Base-by-base conservation (phyloP, 2,888 invertebrate genomes). In the Epiblema foenella region DNA sequence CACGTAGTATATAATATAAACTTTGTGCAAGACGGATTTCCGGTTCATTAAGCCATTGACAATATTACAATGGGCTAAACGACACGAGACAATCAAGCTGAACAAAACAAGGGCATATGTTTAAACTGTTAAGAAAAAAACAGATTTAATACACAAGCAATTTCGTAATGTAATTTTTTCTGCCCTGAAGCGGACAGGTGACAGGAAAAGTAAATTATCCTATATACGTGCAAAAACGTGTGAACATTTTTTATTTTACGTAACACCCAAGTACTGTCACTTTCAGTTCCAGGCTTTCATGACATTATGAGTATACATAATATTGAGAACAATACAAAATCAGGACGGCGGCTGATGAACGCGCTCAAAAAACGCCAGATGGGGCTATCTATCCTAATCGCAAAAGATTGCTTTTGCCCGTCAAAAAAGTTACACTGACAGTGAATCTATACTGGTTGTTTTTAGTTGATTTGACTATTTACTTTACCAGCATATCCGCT, bases 131-230 rank as follows among this genome's bases (percentile, higher is more conserved):
- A 56, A 56, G 2, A 33, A 18, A 52, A 3, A 39, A 12, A 58
- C 33, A 17, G 0, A n/a, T 24, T 46, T 20, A 60, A 60, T 24
- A 42, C 42, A 37, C 42, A 20, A 9, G 17, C 37, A 15, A n/a
- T 56, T 52, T 20, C n/a, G 5, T 24, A 39, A 18, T 11, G 39
- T 39, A 7, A 4, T 9, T 56, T 11, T 18, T 37, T 18, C n/a
- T 52, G 59, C 20, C n/a, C 24, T 60, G 60, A 46, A 42, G 9
- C 46, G 20, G 60, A 24, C 57, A 37, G 57, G 17, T 57, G 57
- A 57, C 60, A 60, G 15, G 8, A 60, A n/a, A 59, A 24, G 20
- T 18, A 42, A 37, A 10, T 2, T 17, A 10, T 42, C n/a, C n/a
- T 20, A 54, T 8, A 54, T 8, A 8, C 46, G n/a, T 7, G 46